Evolutionary conservation across 2,797 vertebrate species (phyloP), one percentile per base, ranked within the genome.

Genomic region (Lateolabrax maculatus): DNA sequence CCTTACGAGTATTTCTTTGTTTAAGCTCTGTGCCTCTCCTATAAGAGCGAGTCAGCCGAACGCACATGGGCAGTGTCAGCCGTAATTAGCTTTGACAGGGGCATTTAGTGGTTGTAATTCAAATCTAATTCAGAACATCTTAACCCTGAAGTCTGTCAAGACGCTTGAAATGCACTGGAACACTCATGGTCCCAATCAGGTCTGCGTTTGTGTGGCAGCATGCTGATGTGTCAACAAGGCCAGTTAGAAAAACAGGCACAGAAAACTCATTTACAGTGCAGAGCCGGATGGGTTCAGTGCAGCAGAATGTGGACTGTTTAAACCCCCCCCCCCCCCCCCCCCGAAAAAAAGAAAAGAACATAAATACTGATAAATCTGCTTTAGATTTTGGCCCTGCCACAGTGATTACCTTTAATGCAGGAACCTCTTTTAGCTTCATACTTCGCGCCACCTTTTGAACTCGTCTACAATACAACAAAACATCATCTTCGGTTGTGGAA

Each of bases 101-200:
- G 98, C 97, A 98, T 99, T 99, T 99, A 99, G 98, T 93, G 97
- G 97, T 97, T 99, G 98, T 99, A 99, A 99, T 98, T 99, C 98
- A 98, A 99, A 99, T 99, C 98, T 99, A 98, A 99, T 99, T 98
- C 98, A 98, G 98, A 99, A 98, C 98, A 99, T 99, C 98, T 99
- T 98, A 99, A 97, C 95, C 93, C 97, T 95, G 96, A 93, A 97
- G 97, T 96, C 97, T 98, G 98, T 99, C 98, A 98, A 96, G 96
- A 95, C 72, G 82, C 94, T 96, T 97, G 95, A 97, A 97, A 97
- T 95, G 95, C 95, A 90, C 95, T 96, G 95, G 93, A 96, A 93
- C 95, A 94, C 92, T 95, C 94, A 93, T 82, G 88, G 94, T 95
- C 95, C 96, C 96, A 95, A 95, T 96, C 92, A 93, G 89, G 94